Evolutionary conservation across 2,113 vertebrate species (phyloP).

Genomic region (cattle (Bos taurus)): ARS-UCD2.0 NC_037336.1:76412001-76412500

Average conservation of each 20-base stretch:
- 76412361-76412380: not conserved
- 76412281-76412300: not conserved
- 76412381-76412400: not conserved
- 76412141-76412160: not conserved
- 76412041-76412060: not conserved
- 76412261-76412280: not conserved
- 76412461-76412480: not conserved
- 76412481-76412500: not conserved
- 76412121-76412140: not conserved
- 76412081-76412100: not conserved
- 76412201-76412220: not conserved
- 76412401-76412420: not conserved
- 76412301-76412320: not conserved
- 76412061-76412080: not conserved
- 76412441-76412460: not conserved
- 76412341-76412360: not conserved
- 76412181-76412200: not conserved
- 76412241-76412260: not conserved
- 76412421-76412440: not conserved
- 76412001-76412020: not conserved
- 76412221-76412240: not conserved
- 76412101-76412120: not conserved
- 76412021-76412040: not conserved
- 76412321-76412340: not conserved
- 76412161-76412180: not conserved